These are phyloP conservation scores for Setophaga petechia DNA, from an alignment of 2,113 vertebrate genomes.

Conservation along the genomic window DNA sequence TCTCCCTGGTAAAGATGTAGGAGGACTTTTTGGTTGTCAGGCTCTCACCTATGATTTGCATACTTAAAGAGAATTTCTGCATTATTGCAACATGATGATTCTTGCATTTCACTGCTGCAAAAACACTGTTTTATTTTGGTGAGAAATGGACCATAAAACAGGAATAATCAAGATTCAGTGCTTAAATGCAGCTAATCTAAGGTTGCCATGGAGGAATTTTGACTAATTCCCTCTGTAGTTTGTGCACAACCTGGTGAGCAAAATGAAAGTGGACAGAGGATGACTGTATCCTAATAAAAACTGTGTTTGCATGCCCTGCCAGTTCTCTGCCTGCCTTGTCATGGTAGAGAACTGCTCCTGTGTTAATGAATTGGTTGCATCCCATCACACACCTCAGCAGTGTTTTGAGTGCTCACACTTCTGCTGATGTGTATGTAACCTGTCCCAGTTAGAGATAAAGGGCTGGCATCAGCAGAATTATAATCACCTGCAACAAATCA, in stretches of 20 bases:
- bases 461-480: not conserved
- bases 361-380: not conserved
- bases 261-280: not conserved
- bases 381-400: not conserved
- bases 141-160: not conserved
- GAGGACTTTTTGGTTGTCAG: not conserved
- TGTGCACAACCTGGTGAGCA: not conserved
- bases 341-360: not conserved
- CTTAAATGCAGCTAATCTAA: not conserved
- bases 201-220: rapidly evolving
- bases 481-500: not conserved
- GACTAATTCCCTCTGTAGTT: not conserved
- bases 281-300: not conserved
- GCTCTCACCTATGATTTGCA: not conserved
- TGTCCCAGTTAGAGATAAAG: not conserved
- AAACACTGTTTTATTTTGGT: not conserved
- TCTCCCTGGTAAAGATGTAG: rapidly evolving
- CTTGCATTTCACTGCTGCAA: not conserved
- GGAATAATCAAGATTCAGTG: not conserved
- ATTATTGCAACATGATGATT: not conserved
- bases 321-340: not conserved
- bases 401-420: not conserved
- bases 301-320: not conserved
- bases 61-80: not conserved
- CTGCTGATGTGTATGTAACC: not conserved